Evolutionary conservation across 2,888 invertebrate genomes (phyloP).

Genomic region (Cheilosia soror): DNA sequence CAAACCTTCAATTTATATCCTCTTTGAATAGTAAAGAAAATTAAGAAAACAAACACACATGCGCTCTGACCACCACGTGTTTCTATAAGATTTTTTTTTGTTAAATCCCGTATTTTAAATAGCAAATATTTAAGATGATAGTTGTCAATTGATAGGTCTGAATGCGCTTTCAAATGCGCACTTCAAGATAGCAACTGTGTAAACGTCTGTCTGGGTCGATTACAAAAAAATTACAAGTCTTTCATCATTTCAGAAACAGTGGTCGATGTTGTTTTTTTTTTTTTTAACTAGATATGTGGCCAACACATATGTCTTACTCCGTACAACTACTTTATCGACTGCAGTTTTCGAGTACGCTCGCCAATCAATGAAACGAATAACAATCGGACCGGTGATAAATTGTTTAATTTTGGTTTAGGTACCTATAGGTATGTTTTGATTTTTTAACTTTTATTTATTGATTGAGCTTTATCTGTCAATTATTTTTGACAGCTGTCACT

Average conservation of each 20-base stretch:
- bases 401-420: too few species aligned
- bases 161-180: neutral
- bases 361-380: too few species aligned
- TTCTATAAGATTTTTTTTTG: conserved; percentile 10
- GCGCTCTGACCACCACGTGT: conserved; percentile 3
- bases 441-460: too few species aligned
- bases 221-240: neutral
- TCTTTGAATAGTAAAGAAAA: neutral
- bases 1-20: conserved; percentile 41
- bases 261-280: neutral
- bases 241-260: neutral
- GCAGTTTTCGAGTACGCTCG: too few species aligned
- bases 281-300: too few species aligned
- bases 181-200: neutral
- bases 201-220: conserved; percentile 1
- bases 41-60: neutral
- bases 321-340: too few species aligned
- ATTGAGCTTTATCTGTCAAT: too few species aligned
- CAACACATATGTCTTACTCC: too few species aligned
- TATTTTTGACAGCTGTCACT: too few species aligned
- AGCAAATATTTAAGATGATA: conserved; percentile 21
- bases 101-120: neutral
- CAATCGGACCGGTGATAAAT: too few species aligned
- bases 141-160: neutral
- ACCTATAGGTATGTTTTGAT: too few species aligned